A percentile compares a stretch with the other conserved stretches of the same genome.
phyloP scores from a whole-genome alignment of 2,113 vertebrate species.

The Mungos mungo region DNA sequence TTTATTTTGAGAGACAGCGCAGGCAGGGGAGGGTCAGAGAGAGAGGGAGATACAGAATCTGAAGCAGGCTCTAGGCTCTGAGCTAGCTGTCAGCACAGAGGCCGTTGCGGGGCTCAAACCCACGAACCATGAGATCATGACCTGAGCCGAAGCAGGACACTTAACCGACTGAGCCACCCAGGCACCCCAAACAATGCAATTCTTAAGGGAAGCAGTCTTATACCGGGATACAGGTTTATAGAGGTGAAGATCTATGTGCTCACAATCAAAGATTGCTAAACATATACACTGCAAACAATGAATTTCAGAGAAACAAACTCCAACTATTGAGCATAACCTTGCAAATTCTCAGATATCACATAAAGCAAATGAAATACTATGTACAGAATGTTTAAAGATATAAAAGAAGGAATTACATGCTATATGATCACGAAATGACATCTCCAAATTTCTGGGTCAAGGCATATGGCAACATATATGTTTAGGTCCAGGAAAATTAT shows the following conservation, averaged over 20 bases:
- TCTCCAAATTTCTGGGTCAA: background rate
- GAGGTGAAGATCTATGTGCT: background rate
- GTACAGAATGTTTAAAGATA: background rate
- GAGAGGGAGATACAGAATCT: too few relatives aligned
- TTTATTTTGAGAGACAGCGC: too few relatives aligned
- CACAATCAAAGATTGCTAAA: background rate
- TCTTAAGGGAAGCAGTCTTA: background rate
- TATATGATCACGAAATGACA: background rate
- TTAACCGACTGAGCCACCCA: too few relatives aligned
- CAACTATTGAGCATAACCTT: background rate
- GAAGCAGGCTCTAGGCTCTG: too few relatives aligned
- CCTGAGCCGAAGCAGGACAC: too few relatives aligned
- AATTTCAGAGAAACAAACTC: background rate
- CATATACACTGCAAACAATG: background rate
- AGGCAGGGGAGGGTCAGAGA: too few relatives aligned
- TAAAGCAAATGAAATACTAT: background rate
- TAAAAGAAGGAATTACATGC: background rate
- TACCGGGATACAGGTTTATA: background rate
- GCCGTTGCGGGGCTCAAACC: too few relatives aligned
- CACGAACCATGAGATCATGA: too few relatives aligned
- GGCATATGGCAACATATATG: background rate
- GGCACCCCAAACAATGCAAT: too few relatives aligned
- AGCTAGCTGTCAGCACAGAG: too few relatives aligned
- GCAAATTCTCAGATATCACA: background rate
- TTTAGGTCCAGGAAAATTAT: background rate